phyloP scores from a whole-genome alignment of 1,140 invertebrate genomes.

The Triops cancriformis region DNA sequence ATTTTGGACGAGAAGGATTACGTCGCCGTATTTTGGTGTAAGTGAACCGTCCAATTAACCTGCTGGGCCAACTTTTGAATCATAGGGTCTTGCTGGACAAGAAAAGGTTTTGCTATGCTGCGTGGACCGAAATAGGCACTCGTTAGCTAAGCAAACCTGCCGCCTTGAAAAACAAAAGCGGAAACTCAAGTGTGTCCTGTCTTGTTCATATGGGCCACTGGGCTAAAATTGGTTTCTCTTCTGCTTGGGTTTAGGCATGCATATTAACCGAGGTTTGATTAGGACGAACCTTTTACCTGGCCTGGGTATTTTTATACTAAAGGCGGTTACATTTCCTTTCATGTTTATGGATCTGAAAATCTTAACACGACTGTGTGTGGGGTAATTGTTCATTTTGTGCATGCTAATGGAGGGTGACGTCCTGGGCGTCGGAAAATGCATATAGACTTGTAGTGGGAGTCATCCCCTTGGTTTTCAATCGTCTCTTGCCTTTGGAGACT shows the following conservation, averaged over 20 bases:
- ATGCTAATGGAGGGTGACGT: neutral
- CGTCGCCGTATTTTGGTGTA: conserved; percentile 93
- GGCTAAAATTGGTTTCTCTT: conserved; percentile 5
- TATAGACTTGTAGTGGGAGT: neutral
- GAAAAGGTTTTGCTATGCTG: neutral
- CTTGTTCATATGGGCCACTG: neutral
- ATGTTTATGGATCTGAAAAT: no score
- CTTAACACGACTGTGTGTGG: no score
- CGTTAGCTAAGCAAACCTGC: conserved; percentile 9
- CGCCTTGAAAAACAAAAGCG: neutral
- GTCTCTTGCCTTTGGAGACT: neutral
- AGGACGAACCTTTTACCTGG: neutral
- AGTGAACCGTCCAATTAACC: conserved; percentile 45
- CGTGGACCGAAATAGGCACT: neutral
- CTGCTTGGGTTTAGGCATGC: neutral
- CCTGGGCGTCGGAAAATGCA: neutral
- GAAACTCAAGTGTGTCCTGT: neutral
- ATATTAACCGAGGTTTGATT: neutral
- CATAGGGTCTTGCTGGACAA: neutral
- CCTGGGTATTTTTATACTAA: no score
- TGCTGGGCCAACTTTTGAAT: neutral
- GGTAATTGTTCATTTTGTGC: no score
- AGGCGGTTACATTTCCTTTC: no score
- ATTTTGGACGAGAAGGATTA: conserved; percentile 81
- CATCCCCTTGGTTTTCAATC: neutral